phyloP scores from a whole-genome alignment of 2,113 vertebrate species.

The Rousettus leschenaultii region DNA sequence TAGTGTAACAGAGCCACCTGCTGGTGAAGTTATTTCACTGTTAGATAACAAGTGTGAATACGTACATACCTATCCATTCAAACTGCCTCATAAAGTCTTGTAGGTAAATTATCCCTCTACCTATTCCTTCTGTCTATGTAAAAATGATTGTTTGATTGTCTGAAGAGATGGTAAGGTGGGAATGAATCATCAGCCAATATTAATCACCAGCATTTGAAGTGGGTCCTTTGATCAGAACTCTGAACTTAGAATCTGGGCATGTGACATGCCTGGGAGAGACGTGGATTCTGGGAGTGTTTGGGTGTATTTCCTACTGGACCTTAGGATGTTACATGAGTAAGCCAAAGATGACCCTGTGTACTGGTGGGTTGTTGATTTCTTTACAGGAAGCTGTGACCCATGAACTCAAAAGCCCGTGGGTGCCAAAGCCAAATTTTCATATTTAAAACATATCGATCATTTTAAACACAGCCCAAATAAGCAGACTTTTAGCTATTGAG shows the following conservation, averaged over 20 bases:
- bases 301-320: neutral
- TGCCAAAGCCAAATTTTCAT: neutral
- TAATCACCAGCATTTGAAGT: neutral
- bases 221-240: neutral
- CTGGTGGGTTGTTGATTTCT: neutral
- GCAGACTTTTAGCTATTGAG: neutral
- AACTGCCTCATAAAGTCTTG: neutral
- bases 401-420: neutral
- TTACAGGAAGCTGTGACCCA: neutral
- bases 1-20: slow-evolving; percentile 71
- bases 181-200: neutral
- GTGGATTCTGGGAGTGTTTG: neutral
- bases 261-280: neutral
- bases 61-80: neutral
- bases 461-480: neutral
- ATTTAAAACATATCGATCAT: neutral
- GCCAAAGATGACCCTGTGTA: rapidly evolving
- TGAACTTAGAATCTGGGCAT: neutral
- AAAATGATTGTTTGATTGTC: neutral
- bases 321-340: neutral
- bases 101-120: neutral
- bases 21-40: slow-evolving; percentile 34
- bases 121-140: neutral
- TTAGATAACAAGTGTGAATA: rapidly evolving
- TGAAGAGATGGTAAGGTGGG: neutral